Conservation (phyloP, 35 echinoderm and acorn worm species). For the Strongylocentrotus purpuratus region DNA sequence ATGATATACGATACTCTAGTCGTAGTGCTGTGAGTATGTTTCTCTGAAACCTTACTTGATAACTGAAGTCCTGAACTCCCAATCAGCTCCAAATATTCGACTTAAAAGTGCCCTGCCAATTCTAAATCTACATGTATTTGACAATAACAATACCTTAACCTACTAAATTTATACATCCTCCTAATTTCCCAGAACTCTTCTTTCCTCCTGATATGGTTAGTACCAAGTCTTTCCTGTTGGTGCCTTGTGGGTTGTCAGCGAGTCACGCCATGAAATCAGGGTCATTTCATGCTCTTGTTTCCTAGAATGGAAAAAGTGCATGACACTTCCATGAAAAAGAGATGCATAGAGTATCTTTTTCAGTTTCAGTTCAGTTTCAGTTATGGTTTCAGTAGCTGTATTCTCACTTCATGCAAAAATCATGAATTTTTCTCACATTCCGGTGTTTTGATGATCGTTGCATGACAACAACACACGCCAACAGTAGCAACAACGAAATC, state of each 20-base stretch:
- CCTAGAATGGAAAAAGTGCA: not conserved
- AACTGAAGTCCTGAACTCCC: no score
- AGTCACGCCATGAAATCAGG: not conserved
- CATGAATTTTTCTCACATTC: no score
- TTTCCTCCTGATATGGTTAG: not conserved
- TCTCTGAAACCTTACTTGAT: no score
- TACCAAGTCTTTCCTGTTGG: not conserved
- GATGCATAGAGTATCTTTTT: not conserved
- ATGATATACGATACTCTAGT: no score
- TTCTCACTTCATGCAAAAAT: no score
- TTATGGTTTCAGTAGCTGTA: no score
- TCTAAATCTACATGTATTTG: not conserved
- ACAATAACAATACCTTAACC: not conserved
- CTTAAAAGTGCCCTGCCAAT: not conserved
- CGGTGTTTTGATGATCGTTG: no score
- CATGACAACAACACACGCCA: no score
- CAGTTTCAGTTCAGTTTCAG: no score
- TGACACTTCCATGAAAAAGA: not conserved
- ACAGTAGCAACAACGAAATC: no score
- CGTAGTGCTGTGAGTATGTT: no score
- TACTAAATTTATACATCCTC: not conserved
- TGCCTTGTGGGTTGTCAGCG: not conserved
- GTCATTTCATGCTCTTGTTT: not conserved
- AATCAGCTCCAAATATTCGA: not conserved
- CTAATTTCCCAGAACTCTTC: not conserved